These are phyloP conservation scores for Asarcornis scutulata DNA, from an alignment of 2,113 vertebrate species.

Conservation along the genomic window DNA sequence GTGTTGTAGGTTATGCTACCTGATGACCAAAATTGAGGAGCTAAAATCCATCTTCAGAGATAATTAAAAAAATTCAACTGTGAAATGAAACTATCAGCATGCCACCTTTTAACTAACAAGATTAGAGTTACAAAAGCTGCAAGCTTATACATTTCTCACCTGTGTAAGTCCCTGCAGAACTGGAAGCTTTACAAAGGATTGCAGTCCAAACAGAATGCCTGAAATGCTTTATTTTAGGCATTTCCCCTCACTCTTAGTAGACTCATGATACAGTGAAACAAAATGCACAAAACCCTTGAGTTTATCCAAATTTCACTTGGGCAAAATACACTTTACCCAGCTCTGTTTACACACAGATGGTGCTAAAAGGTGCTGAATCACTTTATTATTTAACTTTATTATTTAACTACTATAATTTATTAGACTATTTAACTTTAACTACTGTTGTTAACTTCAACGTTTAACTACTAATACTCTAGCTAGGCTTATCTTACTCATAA, in stretches of 20 bases:
- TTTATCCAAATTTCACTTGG: background rate
- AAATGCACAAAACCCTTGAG: background rate
- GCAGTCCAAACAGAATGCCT: background rate
- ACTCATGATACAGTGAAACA: background rate
- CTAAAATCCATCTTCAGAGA: conserved; percentile 49
- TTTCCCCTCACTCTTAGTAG: background rate
- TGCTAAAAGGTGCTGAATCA: background rate
- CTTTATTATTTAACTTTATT: background rate
- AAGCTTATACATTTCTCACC: background rate
- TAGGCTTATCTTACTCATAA: background rate
- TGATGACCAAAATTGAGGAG: conserved; percentile 47
- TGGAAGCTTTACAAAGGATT: background rate
- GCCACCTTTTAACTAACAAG: conserved; percentile 38
- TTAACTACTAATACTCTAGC: no score
- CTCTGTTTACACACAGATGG: background rate
- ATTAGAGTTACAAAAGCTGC: conserved; percentile 10
- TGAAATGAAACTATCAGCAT: conserved; percentile 66
- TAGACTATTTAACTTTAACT: no score
- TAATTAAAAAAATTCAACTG: conserved; percentile 65
- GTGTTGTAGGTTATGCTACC: background rate
- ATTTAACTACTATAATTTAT: no score
- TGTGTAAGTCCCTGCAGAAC: background rate
- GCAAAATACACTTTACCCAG: background rate
- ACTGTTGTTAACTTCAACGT: no score
- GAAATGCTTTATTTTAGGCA: background rate